These are phyloP conservation scores for Lithobates sylvaticus DNA, from an alignment of 2,797 vertebrate genomes.

Conservation along the genomic window DNA sequence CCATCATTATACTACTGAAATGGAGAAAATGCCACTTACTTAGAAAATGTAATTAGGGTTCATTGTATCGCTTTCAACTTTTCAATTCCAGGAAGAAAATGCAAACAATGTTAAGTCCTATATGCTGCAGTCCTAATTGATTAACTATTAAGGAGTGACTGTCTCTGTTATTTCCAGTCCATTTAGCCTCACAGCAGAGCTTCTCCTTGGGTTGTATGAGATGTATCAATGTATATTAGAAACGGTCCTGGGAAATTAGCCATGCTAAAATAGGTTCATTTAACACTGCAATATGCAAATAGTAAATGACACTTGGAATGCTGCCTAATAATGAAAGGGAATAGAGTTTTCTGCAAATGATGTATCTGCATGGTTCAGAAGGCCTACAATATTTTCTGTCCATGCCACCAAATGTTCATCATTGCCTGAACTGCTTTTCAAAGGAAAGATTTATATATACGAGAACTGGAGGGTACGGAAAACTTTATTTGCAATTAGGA, in stretches of 20 bases:
- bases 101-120: constrained; percentile 1
- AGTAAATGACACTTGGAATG: constrained; percentile 52
- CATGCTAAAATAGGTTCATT: constrained; percentile 55
- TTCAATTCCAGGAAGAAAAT: neutral
- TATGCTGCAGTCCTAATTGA: constrained; percentile 40
- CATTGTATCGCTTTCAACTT: neutral
- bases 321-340: constrained; percentile 47
- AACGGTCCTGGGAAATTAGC: constrained; percentile 56
- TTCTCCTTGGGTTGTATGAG: constrained; percentile 36
- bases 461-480: neutral
- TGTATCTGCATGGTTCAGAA: constrained; percentile 27
- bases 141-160: constrained; percentile 47
- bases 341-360: constrained; percentile 40
- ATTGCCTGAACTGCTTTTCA: constrained; percentile 5
- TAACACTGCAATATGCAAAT: constrained; percentile 55
- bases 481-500: neutral
- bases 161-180: constrained; percentile 55
- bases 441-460: constrained; percentile 9
- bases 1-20: neutral
- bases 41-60: neutral
- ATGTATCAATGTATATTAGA: constrained; percentile 43
- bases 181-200: constrained; percentile 51
- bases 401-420: constrained; percentile 14
- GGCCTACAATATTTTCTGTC: neutral
- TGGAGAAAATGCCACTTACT: neutral